These are phyloP conservation scores for Pelvicachromis taeniatus DNA, from an alignment of 2,113 vertebrate genomes.

Conservation along the genomic window DNA sequence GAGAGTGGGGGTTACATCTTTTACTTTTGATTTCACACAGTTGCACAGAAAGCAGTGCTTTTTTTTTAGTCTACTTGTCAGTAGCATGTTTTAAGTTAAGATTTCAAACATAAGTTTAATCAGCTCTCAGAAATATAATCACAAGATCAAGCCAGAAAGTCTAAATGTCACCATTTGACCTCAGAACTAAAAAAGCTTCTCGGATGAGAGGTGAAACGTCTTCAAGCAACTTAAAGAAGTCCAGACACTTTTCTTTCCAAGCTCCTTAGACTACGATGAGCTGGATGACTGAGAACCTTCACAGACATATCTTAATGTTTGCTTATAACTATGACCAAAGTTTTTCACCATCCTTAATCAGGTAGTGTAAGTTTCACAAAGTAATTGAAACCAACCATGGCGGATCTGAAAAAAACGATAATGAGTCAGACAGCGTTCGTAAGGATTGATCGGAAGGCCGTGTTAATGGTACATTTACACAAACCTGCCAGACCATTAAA, in stretches of 20 bases:
- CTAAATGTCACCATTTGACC: too few species aligned
- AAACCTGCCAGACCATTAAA: not conserved
- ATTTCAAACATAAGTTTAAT: not conserved
- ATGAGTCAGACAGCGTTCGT: not conserved
- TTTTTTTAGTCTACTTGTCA: not conserved
- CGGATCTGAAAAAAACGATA: not conserved
- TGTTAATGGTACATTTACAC: not conserved
- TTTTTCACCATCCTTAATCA: not conserved
- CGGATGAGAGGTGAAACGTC: too few species aligned
- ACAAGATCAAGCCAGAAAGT: not conserved
- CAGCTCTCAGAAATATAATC: not conserved
- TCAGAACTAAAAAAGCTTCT: too few species aligned
- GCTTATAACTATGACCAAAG: not conserved
- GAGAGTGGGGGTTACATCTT: not conserved
- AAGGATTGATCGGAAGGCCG: not conserved
- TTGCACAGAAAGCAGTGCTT: not conserved
- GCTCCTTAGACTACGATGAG: too few species aligned
- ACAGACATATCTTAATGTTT: too few species aligned
- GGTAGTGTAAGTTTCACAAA: not conserved
- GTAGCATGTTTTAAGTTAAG: not conserved
- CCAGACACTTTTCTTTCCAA: too few species aligned
- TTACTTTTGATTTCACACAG: not conserved
- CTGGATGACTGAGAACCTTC: too few species aligned
- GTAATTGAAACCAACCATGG: not conserved
- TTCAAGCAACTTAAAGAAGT: too few species aligned